These are phyloP conservation scores for Centruroides vittatus DNA, from an alignment of 1,140 invertebrate species.

Conservation along the genomic window DNA sequence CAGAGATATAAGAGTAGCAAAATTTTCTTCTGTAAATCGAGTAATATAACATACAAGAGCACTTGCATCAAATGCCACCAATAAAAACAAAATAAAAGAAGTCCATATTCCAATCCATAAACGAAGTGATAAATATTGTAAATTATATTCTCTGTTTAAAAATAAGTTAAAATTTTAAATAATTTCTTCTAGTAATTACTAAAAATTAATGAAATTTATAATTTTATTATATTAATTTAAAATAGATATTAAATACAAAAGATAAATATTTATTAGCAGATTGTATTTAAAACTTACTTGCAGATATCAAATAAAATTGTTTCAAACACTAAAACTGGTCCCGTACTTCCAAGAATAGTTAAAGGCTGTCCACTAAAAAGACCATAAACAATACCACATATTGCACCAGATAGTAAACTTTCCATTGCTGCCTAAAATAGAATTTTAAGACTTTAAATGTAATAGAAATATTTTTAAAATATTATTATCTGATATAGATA, in stretches of 20 bases:
- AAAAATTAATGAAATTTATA: background rate
- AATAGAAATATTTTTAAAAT: too few relatives aligned
- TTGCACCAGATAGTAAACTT: conserved; percentile 84
- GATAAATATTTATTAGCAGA: background rate
- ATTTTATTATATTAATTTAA: background rate
- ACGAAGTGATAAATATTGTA: conserved; percentile 90
- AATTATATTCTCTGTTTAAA: conserved; percentile 40
- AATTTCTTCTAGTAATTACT: background rate
- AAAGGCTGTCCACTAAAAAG: conserved; percentile 96
- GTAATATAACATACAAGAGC: conserved; percentile 98
- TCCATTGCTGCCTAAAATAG: conserved; percentile 74
- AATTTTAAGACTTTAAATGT: too few relatives aligned
- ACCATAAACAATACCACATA: conserved; percentile 89
- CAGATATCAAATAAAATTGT: conserved; percentile 94
- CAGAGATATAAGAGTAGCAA: conserved; percentile 93
- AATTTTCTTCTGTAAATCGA: conserved; percentile 97
- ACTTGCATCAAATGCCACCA: conserved; percentile 91
- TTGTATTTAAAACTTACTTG: conserved; percentile 38
- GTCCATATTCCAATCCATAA: conserved; percentile 26
- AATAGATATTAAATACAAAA: background rate
- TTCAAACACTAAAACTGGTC: conserved; percentile 96
- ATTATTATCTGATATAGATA: too few relatives aligned
- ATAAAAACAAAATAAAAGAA: conserved; percentile 30
- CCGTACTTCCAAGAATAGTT: conserved; percentile 93
- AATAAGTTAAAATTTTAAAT: background rate